These are phyloP conservation scores for Bombyx mori DNA, from an alignment of 1,140 invertebrate species.

Conservation along the genomic window DNA sequence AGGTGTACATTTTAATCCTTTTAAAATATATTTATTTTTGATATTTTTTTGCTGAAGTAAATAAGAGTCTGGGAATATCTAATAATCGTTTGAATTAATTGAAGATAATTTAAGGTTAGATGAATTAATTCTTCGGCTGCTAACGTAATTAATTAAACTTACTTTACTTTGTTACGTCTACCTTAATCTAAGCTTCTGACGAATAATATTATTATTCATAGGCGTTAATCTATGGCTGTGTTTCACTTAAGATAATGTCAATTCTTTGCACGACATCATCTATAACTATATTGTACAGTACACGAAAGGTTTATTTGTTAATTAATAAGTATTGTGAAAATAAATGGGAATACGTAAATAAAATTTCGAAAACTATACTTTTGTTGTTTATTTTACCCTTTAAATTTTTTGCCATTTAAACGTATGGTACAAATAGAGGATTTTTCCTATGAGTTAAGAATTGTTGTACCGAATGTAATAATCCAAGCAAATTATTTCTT, in stretches of 20 bases:
- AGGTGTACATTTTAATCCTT: too few species aligned
- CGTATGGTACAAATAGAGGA: too few species aligned
- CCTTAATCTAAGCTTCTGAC: too few species aligned
- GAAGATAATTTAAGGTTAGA: too few species aligned
- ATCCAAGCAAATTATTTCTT: too few species aligned
- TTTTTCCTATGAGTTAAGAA: too few species aligned
- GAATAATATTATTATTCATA: slow-evolving; percentile 21
- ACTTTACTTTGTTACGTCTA: neutral
- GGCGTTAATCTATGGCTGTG: slow-evolving; percentile 64
- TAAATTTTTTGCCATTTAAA: neutral
- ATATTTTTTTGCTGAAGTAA: too few species aligned
- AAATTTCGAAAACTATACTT: slow-evolving; percentile 28
- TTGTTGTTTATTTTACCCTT: slow-evolving; percentile 1
- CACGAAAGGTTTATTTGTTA: slow-evolving; percentile 37
- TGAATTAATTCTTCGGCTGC: too few species aligned
- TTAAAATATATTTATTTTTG: too few species aligned
- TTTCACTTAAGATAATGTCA: slow-evolving; percentile 63
- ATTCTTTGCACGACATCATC: slow-evolving; percentile 64
- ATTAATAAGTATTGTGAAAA: slow-evolving; percentile 36
- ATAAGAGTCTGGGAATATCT: too few species aligned
- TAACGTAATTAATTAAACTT: slow-evolving; percentile 7
- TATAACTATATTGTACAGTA: slow-evolving; percentile 55
- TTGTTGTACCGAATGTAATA: too few species aligned
- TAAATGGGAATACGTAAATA: slow-evolving; percentile 61
- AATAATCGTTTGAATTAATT: too few species aligned